Evolutionary conservation across 2,888 invertebrate species (phyloP).

Genomic region (Linnaemya tessellans): DNA sequence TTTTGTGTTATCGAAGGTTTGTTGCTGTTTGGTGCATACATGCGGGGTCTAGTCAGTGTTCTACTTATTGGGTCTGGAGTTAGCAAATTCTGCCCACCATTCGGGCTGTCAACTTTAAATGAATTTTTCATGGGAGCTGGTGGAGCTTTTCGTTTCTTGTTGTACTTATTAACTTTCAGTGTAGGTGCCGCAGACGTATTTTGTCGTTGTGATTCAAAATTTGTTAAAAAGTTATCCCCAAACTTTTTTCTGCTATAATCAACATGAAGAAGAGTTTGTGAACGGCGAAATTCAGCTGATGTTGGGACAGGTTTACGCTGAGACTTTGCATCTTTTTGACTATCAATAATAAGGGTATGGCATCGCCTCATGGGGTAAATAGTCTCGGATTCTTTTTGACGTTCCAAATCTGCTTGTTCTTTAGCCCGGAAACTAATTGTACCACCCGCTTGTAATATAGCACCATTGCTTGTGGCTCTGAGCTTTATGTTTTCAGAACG

Average conservation of each 20-base stretch:
- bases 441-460: constrained; percentile 91
- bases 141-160: constrained; percentile 90
- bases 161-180: constrained; percentile 84
- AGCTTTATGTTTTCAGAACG: constrained; percentile 86
- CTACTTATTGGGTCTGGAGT: background rate
- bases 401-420: constrained; percentile 46
- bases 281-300: constrained; percentile 73
- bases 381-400: constrained; percentile 14
- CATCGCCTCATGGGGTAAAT: constrained; percentile 70
- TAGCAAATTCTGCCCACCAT: background rate
- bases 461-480: constrained; percentile 92
- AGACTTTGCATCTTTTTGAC: constrained; percentile 12
- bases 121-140: constrained; percentile 73
- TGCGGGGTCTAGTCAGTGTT: constrained; percentile 27
- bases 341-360: constrained; percentile 75
- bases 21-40: constrained; percentile 42
- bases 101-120: background rate
- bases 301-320: constrained; percentile 17
- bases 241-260: constrained; percentile 61
- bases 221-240: constrained; percentile 1
- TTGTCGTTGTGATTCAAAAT: background rate
- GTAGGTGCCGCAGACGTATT: constrained; percentile 39
- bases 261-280: constrained; percentile 72
- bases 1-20: constrained; percentile 30
- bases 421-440: constrained; percentile 89